These are phyloP conservation scores for Ceyx margarethae DNA, from an alignment of 2,113 vertebrate genomes.

Conservation along the genomic window DNA sequence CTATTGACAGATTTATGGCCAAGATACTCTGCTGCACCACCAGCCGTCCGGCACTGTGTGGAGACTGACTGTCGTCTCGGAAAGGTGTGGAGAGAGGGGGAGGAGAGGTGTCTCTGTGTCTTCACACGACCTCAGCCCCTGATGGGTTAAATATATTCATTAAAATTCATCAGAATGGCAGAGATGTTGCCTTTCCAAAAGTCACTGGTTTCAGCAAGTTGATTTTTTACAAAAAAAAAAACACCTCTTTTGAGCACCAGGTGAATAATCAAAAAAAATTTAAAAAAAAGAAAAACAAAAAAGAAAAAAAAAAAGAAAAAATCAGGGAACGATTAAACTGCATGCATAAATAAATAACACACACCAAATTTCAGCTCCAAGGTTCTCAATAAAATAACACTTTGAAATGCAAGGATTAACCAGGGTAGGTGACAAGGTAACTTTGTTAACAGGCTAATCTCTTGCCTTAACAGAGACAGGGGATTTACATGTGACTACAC, in stretches of 20 bases:
- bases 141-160: slow-evolving; percentile 35
- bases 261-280: not conserved
- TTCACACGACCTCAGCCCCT: not conserved
- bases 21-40: slow-evolving; percentile 39
- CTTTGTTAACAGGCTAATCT: slow-evolving; percentile 74
- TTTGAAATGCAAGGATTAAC: slow-evolving; percentile 75
- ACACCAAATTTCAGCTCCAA: slow-evolving; percentile 51
- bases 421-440: slow-evolving; percentile 72
- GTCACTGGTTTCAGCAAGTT: not conserved
- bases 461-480: slow-evolving; percentile 62
- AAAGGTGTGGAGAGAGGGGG: not conserved
- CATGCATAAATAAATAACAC: slow-evolving; percentile 66
- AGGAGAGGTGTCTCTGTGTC: not conserved
- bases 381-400: slow-evolving; percentile 65
- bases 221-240: not conserved
- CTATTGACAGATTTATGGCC: slow-evolving; percentile 73
- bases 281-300: not conserved
- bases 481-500: slow-evolving; percentile 65
- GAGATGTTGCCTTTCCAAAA: not conserved
- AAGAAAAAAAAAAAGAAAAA: not conserved
- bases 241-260: not conserved
- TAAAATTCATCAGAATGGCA: not conserved
- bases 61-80: slow-evolving; percentile 57
- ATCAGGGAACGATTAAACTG: not conserved
- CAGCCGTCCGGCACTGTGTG: slow-evolving; percentile 18